Conservation (phyloP, 2,797 vertebrate genomes). For the Sebastes taczanowskii region DNA sequence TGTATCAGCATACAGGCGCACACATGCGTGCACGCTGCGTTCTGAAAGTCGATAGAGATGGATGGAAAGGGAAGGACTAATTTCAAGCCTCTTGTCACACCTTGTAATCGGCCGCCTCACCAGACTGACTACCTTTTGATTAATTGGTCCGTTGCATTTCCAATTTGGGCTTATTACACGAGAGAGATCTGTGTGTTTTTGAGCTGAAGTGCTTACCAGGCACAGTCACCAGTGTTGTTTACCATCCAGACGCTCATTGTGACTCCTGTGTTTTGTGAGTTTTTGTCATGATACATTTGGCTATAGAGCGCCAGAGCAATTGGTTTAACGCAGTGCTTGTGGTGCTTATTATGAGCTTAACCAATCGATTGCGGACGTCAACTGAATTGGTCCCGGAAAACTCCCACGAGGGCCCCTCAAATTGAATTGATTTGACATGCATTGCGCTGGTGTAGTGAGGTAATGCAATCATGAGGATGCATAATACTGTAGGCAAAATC, state of each 20-base stretch:
- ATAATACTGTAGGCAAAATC: neutral
- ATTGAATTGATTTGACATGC: constrained; percentile 51
- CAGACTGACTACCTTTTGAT: constrained; percentile 63
- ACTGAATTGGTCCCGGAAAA: constrained; percentile 29
- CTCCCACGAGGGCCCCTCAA: constrained; percentile 17
- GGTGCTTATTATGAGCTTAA: constrained; percentile 47
- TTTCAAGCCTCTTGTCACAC: constrained; percentile 70
- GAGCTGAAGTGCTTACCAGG: constrained; percentile 25
- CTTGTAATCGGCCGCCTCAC: constrained; percentile 58
- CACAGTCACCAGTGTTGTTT: constrained; percentile 35
- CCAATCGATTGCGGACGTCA: constrained; percentile 55
- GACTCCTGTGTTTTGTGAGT: neutral
- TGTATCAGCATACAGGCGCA: constrained; percentile 51
- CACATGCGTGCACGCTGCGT: neutral
- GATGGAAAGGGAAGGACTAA: constrained; percentile 59
- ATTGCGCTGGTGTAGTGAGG: neutral
- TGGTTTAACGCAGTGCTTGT: constrained; percentile 30
- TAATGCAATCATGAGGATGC: neutral
- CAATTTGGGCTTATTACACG: constrained; percentile 67
- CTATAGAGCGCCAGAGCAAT: constrained; percentile 6
- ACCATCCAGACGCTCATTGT: constrained; percentile 26
- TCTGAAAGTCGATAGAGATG: constrained; percentile 55
- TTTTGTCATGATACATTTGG: constrained; percentile 42
- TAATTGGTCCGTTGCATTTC: constrained; percentile 67
- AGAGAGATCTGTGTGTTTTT: constrained; percentile 20